Base-by-base conservation (phyloP, 1,140 invertebrate species). In the Rhagoletis pomonella region DNA sequence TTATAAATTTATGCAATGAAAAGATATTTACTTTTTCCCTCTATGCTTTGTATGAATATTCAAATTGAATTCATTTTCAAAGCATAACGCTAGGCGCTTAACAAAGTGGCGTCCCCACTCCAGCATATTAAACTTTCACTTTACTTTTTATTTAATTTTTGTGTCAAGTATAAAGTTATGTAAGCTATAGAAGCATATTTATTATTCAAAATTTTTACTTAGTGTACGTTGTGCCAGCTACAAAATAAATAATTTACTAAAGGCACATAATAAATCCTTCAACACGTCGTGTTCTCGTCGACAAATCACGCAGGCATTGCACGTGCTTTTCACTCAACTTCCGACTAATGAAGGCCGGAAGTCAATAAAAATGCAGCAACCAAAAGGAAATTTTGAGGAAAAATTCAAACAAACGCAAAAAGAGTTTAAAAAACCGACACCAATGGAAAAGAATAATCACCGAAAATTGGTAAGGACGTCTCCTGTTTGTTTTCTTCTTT, bases 281-380 rank as follows among this genome's bases (percentile, higher is more conserved):
- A 50, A 14, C 42, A 77, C 42, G 39, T 77, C 44, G 10, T 29
- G 59, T 62, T 50, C 55, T 62, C 59, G 42, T 4, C 50, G 44
- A 29, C 59, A 19, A 29, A 29, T 29, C 29, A 29, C 29, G 29
- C 29, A 0, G 29, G 29, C 29, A 29, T 0, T 29, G 29, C 1
- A 29, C 29, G 29, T 29, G 29, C 29, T 29, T 29, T 29, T 1
- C 29, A 29, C 29, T 29, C 29, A 60, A 59, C 55, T 62, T 60
- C 19, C 47, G 84, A 60, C 47, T 85, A 85, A 85, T 85, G 84
- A 85, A 85, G 39, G 84, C 84, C 84, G 84, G 84, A 85, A 85
- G 84, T 85, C 84, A 85, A 85, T 85, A 85, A 85, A 85, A 85
- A 85, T 85, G 47, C 19, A 14, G n/a, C 55, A 19, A 29, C 29